phyloP scores from a whole-genome alignment of 2,888 invertebrate species.

The Alentia gelatinosa region DNA sequence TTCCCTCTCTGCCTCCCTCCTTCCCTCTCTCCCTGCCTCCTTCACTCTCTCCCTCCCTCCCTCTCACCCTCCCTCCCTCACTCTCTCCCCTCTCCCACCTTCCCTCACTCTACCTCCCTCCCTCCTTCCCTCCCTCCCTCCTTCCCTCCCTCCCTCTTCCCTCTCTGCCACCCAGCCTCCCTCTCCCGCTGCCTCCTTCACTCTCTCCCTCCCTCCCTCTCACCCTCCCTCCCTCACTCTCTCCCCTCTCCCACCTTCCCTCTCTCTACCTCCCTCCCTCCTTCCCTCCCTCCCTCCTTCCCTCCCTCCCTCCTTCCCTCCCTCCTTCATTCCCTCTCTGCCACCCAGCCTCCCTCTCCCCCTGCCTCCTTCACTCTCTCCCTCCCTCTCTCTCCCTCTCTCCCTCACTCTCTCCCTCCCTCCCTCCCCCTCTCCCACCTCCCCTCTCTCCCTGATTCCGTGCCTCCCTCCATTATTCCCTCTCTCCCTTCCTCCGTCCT shows the following conservation, averaged over 20 bases:
- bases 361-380: not conserved
- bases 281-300: not conserved
- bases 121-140: not conserved
- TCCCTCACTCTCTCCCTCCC: not conserved
- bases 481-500: not conserved
- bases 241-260: not conserved
- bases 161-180: not conserved
- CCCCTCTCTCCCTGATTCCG: not conserved
- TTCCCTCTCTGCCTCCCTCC: not conserved
- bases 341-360: not conserved
- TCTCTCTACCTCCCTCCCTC: not conserved
- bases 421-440: not conserved
- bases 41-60: too few relatives aligned
- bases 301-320: not conserved
- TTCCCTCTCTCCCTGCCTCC: not conserved
- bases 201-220: not conserved
- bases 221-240: not conserved
- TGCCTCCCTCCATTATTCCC: not conserved
- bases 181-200: not conserved
- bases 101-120: too few relatives aligned
- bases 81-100: too few relatives aligned
- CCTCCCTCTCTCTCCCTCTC: not conserved
- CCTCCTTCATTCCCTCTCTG: not conserved
- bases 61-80: too few relatives aligned
- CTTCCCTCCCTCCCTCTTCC: not conserved